These are phyloP conservation scores for Resseliella maxima DNA, from an alignment of 2,888 invertebrate species.

Conservation along the genomic window DNA sequence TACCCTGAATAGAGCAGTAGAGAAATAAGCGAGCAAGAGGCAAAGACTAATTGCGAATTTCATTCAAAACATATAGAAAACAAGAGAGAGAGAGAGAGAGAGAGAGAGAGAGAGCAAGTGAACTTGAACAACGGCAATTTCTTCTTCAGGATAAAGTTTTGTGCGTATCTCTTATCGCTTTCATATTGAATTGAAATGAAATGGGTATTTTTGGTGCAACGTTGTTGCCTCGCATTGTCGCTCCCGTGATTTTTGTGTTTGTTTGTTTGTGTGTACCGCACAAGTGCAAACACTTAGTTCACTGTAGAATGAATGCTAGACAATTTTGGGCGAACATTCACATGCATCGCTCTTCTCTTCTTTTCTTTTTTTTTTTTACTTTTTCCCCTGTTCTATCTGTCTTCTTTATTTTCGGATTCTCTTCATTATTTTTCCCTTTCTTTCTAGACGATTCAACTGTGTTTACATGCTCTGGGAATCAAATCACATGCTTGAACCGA, in stretches of 20 bases:
- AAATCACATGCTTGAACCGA: slow-evolving; percentile 23
- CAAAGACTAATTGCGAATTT: slow-evolving; percentile 22
- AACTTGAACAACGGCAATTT: neutral
- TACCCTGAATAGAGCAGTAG: neutral
- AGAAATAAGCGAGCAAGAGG: neutral
- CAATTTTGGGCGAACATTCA: neutral
- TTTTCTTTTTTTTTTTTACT: neutral
- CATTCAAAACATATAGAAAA: neutral
- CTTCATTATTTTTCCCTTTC: neutral
- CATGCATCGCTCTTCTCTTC: neutral
- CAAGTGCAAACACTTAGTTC: neutral
- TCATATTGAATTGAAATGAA: neutral
- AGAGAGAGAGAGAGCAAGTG: neutral
- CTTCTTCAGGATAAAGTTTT: neutral
- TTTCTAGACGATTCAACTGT: neutral
- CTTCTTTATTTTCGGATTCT: no score
- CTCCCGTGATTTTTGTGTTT: neutral
- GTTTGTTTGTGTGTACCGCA: neutral
- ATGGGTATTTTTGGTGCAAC: neutral
- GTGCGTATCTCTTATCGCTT: slow-evolving; percentile 3
- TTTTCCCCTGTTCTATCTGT: no score
- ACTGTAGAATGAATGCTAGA: neutral
- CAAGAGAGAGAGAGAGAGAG: neutral
- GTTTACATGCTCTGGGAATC: slow-evolving; percentile 47
- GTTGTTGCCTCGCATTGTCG: slow-evolving; percentile 16